Evolutionary conservation across 2,888 invertebrate species (phyloP).

Genomic region (Cataglyphis altisquamis): DNA sequence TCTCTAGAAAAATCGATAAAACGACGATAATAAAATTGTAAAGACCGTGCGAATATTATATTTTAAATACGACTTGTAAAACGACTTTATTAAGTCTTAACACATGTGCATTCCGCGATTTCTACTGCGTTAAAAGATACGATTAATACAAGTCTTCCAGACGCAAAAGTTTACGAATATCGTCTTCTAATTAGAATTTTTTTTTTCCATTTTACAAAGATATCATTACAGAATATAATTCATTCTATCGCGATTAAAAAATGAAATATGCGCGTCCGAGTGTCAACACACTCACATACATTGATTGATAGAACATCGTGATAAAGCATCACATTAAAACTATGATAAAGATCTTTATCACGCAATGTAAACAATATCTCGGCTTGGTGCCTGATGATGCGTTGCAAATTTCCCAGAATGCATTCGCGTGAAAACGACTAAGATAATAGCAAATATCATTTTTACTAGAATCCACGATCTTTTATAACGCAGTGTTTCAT

Average conservation of each 20-base stretch:
- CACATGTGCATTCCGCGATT: background rate
- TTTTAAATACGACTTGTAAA: constrained; percentile 19
- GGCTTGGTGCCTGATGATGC: constrained; percentile 23
- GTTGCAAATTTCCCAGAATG: constrained; percentile 6
- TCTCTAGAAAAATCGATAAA: constrained; percentile 2
- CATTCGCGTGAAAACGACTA: background rate
- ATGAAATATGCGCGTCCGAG: background rate
- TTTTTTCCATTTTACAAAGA: background rate
- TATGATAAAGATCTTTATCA: constrained; percentile 22
- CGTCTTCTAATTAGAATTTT: constrained; percentile 18
- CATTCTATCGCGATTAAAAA: background rate
- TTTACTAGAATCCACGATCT: constrained; percentile 30
- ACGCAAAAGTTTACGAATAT: background rate
- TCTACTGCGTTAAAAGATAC: background rate
- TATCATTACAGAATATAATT: background rate
- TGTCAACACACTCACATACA: background rate
- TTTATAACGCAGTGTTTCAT: constrained; percentile 17
- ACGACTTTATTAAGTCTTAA: background rate
- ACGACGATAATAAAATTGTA: constrained; percentile 41
- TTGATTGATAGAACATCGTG: background rate
- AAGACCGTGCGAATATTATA: background rate
- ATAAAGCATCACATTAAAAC: constrained; percentile 20
- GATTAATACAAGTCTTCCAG: constrained; percentile 1
- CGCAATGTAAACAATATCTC: background rate
- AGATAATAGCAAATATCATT: constrained; percentile 54